Evolutionary conservation across 2,113 vertebrate genomes (phyloP), one percentile per base, ranked within the genome.

Genomic region (Nycticorax nycticorax): DNA sequence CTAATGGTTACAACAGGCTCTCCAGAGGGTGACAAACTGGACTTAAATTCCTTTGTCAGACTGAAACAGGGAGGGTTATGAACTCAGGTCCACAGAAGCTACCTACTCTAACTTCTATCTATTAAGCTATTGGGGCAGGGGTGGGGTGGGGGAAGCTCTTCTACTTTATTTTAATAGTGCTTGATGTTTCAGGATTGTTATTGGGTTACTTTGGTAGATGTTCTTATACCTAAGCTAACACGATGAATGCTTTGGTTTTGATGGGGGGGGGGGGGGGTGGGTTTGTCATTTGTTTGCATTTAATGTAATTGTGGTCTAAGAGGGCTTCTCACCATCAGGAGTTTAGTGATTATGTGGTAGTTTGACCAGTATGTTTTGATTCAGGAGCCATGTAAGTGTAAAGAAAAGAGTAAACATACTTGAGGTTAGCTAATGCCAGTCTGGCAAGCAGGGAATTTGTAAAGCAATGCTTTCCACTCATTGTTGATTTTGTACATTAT

Each of bases 1-100:
- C 84, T 94, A 88, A 89, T 82, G 85, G 74, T 73, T 94, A 69
- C 48, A 94, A 62, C 32, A 80, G 60, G 26, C 33, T 95, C 91
- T 89, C 89, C 60, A 56, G 93, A 77, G 89, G 11, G 69, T 68
- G 84, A 85, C 93, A 87, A 81, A 74, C 91, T 64, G 62, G 52
- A 71, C 84, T 94, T 52, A 75, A 91, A 87, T 79, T 39, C 66
- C 66, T 91, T 89, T 96, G 84, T 87, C 93, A 92, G 86, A 30
- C 22, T 35, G 50, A 84, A 80, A 53, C 7, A 50, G 26, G 22
- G 59, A 63, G 33, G 18, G 37, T 82, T 88, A 68, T 92, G 60
- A 71, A 75, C 76, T 39, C n/a, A 10, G 21, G 27, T 81, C 20
- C 39, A 60, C 47, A 75, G 56, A 59, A 81, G 33, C 8, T 77